Evolutionary conservation across 2,888 invertebrate species (phyloP), one percentile per base, ranked within the genome.

Genomic region (Drosophila buzzatii): DNA sequence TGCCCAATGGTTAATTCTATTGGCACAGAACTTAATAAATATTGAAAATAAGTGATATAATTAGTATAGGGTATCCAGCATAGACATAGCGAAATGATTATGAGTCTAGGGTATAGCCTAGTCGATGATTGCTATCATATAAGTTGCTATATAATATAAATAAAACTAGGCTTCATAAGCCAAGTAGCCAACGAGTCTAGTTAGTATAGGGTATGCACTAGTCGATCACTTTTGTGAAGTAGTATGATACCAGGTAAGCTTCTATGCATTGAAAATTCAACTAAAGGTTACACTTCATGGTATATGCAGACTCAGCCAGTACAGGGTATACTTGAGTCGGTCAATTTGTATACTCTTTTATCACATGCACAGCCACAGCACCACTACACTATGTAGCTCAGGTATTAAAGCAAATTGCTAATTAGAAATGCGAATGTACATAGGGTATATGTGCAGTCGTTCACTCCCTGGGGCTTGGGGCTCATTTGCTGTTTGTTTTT

Each of bases 371-470:
- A 2, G 44, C 2, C 10, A 23, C n/a, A 49, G 0, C 16, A 2
- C 16, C 10, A 9, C 6, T 12, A 9, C 6, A 12, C n/a, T 8
- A 47, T 27, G 10, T n/a, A 12, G 31, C 2, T 49, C 2, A 2
- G 16, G 27, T n/a, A 3, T 5, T n/a, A n/a, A n/a, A 9, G 49
- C 18, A 14, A 35, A 35, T 35, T 51, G 18, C 33, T 33, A 51
- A 51, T 51, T 35, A 14, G 14, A 51, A 20, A 51, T 18, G 18
- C 3, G 33, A 20, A 14, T 20, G 2, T 1, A 1, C 51, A 51
- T 20, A 59, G 73, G 74, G 70, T 51, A 70, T 56, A 12, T 3
- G 14, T 14, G 12, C 52, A 67, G 59, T 49, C 39, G 42, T 39
- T 44, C 57, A 45, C 8, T 3, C 18, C 55, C 55, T 12, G 0